Evolutionary conservation across 1,140 invertebrate genomes (phyloP), one percentile per base, ranked within the genome.

Genomic region (Frieseomelitta varia): DNA sequence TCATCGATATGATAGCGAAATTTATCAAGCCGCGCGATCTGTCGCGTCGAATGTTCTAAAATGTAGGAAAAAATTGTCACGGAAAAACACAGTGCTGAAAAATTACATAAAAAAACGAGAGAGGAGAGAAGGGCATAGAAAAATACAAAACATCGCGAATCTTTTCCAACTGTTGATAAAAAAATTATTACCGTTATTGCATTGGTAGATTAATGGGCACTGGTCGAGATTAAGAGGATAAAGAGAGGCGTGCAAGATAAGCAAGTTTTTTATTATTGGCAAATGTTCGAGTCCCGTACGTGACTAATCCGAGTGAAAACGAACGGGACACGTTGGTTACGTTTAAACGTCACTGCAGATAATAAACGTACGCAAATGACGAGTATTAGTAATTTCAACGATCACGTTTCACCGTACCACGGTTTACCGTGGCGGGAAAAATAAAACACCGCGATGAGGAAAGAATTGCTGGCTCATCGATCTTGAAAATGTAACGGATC

Each of bases 221-320:
- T 79, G 83, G 67, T 39, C 53, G 58, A 82, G 90, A 91, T 91
- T 91, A 91, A 79, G 24, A 19, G 90, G 87, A 91, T 91, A 88
- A 91, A 90, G 88, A 86, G 90, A 86, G 86, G 81, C 89, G 84
- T 85, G 90, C 86, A 85, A 91, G 91, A 90, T 91, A 91, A 91
- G 90, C 87, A 89, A 79, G 85, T 91, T 90, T 91, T 90, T 91
- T 90, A 88, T 91, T 89, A 88, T 90, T 90, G 89, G 90, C 84
- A 90, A 91, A 89, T 86, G 89, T 79, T 85, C 86, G 85, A 86
- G 80, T 67, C 74, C 76, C 79, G 84, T 79, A 82, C 88, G 90
- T 89, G 88, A 91, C 91, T 91, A 90, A 91, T 91, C 88, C 91
- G 79, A 86, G 85, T 88, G 87, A 89, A 85, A 88, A 81, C 88